Base-by-base conservation (phyloP, 2,888 invertebrate genomes). In the Saturnia japonica region DNA sequence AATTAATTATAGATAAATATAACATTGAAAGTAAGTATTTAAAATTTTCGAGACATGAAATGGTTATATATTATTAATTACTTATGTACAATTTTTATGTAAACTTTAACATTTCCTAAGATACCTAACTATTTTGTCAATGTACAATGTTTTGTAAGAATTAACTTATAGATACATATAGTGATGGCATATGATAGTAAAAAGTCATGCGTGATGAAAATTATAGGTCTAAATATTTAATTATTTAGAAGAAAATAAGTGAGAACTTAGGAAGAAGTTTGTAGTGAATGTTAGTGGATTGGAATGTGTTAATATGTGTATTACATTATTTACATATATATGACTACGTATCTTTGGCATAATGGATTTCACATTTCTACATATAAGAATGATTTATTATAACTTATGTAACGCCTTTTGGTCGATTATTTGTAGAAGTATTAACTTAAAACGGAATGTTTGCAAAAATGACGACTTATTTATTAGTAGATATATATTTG, bases 311-410 rank as follows among this genome's bases (percentile, higher is more conserved):
- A 64, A 34, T 57, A n/a, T 40, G 54, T 25, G 42, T 67, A 42
- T 43, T 42, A 70, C 19, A 68, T 68, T 67, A 45, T 66, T 64
- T 70, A 45, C 22, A 51, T 34, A 51, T 70, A 42, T 69, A 68
- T 60, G 40, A 51, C 66, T 70, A 70, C 16, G 14, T 72, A 72
- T 73, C 74, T 87, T 90, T 88, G 86, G 86, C 83, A 84, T 82
- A 79, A 73, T 76, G 79, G 81, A 81, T 85, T 84, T 85, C 82
- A 87, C 82, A 72, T 71, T 12, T 34, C 25, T 60, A 57, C 57
- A 28, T 60, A 28, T 19, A 60, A 25, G 12, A 60, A 28, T 60
- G 57, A 4, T 14, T 60, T 16, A 60, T 60, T 60, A 11, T 28
- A 60, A 60, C 11, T n/a, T 11, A 22, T 54, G 54, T 11, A 54